Percentiles rank a stretch among this genome's conserved stretches.
Evolutionary conservation across 1,140 invertebrate genomes (phyloP).

Genomic region (Lamellibrachia luymesi): DNA sequence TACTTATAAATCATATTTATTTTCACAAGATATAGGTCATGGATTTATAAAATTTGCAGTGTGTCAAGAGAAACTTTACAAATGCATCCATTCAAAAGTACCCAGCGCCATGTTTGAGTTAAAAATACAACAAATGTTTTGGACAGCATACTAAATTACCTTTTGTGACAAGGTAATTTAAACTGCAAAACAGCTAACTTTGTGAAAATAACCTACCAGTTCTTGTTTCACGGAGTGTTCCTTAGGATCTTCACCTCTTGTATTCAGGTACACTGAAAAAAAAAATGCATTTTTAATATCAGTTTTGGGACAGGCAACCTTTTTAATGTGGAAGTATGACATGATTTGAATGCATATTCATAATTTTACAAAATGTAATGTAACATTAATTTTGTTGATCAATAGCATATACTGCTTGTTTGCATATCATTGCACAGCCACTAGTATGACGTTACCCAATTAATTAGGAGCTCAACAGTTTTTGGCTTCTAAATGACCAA

Average conservation of each 20-base stretch:
- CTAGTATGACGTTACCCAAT: background rate
- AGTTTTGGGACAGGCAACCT: background rate
- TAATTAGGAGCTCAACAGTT: background rate
- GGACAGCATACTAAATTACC: too few relatives aligned
- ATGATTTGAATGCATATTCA: background rate
- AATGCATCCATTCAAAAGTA: too few relatives aligned
- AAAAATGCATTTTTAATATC: background rate
- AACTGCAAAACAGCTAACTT: background rate
- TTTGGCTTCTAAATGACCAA: background rate
- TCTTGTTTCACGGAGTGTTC: conserved; percentile 51
- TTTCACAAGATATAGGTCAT: too few relatives aligned
- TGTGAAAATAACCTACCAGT: conserved; percentile 36
- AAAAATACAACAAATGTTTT: too few relatives aligned
- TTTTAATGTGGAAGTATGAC: background rate
- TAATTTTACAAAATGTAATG: background rate
- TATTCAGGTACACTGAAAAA: conserved; percentile 52
- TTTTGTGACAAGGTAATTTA: background rate
- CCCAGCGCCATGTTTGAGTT: too few relatives aligned
- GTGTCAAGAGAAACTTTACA: too few relatives aligned
- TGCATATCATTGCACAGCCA: background rate
- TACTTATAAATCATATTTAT: too few relatives aligned
- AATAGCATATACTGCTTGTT: background rate
- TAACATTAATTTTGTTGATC: background rate
- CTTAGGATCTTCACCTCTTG: conserved; percentile 49
- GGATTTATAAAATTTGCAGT: too few relatives aligned